A percentile compares a stretch with the other conserved stretches of the same genome.
phyloP scores from a whole-genome alignment of 2,797 vertebrate species.

The Phrynocephalus guinanensis region DNA sequence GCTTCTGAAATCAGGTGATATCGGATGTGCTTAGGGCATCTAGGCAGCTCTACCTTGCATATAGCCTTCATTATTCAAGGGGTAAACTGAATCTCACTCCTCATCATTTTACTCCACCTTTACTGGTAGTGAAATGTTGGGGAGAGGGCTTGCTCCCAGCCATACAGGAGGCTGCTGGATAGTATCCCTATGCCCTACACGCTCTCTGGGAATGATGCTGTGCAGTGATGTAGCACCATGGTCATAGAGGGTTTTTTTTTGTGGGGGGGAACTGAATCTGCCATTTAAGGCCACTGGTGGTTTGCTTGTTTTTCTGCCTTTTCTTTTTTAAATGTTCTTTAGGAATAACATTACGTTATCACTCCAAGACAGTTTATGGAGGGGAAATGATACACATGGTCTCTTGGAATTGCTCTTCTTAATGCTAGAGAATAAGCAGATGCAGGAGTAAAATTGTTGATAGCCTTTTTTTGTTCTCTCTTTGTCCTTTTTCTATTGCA shows the following conservation, averaged over 20 bases:
- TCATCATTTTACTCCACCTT: background rate
- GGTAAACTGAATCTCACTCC: background rate
- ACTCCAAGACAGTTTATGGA: background rate
- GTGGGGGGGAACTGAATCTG: background rate
- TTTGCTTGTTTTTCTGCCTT: background rate
- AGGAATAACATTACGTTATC: background rate
- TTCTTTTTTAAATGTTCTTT: background rate
- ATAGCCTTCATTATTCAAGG: background rate
- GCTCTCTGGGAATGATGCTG: background rate
- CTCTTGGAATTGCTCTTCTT: background rate
- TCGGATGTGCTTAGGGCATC: too few relatives aligned
- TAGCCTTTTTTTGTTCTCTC: too few relatives aligned
- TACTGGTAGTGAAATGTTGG: background rate
- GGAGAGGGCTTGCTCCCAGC: background rate
- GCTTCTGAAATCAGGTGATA: too few relatives aligned
- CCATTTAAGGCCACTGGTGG: background rate
- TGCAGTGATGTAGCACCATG: background rate
- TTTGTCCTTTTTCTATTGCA: background rate
- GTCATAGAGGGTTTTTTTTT: background rate
- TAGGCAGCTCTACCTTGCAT: background rate
- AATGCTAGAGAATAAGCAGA: background rate
- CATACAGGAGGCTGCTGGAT: background rate
- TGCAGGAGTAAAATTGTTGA: background rate
- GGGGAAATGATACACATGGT: background rate
- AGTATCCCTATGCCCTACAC: background rate